Base-by-base conservation (phyloP, 2,888 invertebrate species). In the Cactoblastis cactorum region DNA sequence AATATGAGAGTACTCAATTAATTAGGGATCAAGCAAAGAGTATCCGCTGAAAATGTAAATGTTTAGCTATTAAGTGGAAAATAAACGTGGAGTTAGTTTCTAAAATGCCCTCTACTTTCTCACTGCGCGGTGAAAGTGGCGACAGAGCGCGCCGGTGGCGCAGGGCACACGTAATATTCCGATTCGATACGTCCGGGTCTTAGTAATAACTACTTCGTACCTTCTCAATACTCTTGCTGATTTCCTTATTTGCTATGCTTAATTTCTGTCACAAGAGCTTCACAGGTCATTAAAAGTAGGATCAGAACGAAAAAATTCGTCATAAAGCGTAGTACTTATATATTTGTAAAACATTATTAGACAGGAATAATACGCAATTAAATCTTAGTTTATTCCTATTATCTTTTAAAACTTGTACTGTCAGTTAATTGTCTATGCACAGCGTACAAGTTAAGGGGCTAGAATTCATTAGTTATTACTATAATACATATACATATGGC, bases 101-200 rank as follows among this genome's bases (percentile, higher is more conserved):
- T 85, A 83, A 43, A 81, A 78, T 75, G 76, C 74, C 74, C 74
- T 74, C 78, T 73, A 82, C 87, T 87, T 87, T 87, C 87, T 74
- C 84, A 77, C 75, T 72, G 69, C 69, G 68, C 65, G 85, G 87
- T 80, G 88, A 87, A 87, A 88, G 87, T 87, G 74, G 75, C 76
- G 74, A 73, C 71, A 69, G 76, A 70, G 76, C 55, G 62, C 62
- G 55, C 55, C 19, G 46, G 58, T 68, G 67, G 58, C 68, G 67
- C 73, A 74, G 64, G 76, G 76, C 79, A 71, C 71, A 73, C 77
- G 73, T 75, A 76, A 80, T 82, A 80, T 81, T 80, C 79, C 80
- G 68, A 79, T 74, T 74, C 71, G 76, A 80, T 80, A 79, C 72
- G 45, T 50, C 49, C 22, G 70, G 70, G 71, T 67, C 72, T 72